phyloP scores from a whole-genome alignment of 2,797 vertebrate genomes.

The Catamblyrhynchus diadema region DNA sequence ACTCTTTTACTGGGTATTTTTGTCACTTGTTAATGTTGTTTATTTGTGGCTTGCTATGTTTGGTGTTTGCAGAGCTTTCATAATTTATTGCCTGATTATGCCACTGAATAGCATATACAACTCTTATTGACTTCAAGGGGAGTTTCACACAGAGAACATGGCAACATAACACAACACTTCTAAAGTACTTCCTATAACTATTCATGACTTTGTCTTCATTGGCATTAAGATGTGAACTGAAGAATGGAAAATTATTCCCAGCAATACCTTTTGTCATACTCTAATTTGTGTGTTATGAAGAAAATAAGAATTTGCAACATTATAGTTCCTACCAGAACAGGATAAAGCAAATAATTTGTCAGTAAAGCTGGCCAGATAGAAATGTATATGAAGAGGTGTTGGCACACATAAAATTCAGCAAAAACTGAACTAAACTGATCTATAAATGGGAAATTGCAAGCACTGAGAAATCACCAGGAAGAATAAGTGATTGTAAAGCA shows the following conservation, averaged over 20 bases:
- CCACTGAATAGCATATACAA: constrained; percentile 34
- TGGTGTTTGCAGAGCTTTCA: constrained; percentile 54
- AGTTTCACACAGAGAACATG: constrained; percentile 66
- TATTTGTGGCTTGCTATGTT: constrained; percentile 34
- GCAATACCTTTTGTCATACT: constrained; percentile 43
- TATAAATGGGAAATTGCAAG: not conserved
- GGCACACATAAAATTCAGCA: not conserved
- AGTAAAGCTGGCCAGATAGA: not conserved
- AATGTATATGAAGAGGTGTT: not conserved
- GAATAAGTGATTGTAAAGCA: not conserved
- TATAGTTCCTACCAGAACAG: not conserved
- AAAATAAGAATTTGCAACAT: not conserved
- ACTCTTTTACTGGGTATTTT: constrained; percentile 10
- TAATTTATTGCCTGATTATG: constrained; percentile 60
- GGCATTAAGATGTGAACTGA: constrained; percentile 43
- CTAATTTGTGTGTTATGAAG: not conserved
- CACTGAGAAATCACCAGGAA: not conserved
- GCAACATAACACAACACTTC: constrained; percentile 46
- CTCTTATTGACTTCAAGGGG: constrained; percentile 20
- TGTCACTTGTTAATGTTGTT: constrained; percentile 4
- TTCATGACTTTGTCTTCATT: constrained; percentile 55
- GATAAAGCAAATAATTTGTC: not conserved
- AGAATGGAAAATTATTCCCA: constrained; percentile 48
- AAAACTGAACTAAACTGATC: not conserved
- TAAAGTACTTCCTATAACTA: constrained; percentile 48